Percentiles rank a stretch among this genome's conserved stretches.
Evolutionary conservation across 2,113 vertebrate genomes (phyloP).

Genomic region (Todiramphus saurophagus): DNA sequence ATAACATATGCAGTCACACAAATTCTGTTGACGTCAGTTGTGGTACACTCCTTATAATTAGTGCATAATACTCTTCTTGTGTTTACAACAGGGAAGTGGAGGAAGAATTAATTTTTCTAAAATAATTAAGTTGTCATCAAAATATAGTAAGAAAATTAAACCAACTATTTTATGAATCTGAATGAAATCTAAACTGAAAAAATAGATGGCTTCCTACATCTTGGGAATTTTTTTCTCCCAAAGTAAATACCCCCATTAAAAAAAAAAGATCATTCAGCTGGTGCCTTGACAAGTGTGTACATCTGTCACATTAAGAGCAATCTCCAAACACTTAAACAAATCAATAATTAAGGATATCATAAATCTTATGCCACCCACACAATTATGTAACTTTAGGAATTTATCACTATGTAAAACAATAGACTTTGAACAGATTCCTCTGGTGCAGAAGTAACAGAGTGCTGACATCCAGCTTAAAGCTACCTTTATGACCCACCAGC

Average conservation of each 20-base stretch:
- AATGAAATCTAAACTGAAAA: neutral
- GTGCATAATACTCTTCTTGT: neutral
- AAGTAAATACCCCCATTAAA: neutral
- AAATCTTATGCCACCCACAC: neutral
- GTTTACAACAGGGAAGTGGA: neutral
- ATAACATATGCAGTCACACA: conserved; percentile 1
- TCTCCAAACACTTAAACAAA: neutral
- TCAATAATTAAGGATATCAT: neutral
- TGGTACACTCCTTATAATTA: conserved; percentile 34
- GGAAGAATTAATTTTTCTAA: conserved; percentile 20
- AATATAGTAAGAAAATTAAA: conserved; percentile 41
- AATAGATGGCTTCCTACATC: neutral
- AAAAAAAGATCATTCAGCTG: neutral
- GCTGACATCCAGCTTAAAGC: neutral
- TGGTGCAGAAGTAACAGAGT: neutral
- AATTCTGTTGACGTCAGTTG: conserved; percentile 45
- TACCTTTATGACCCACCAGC: neutral
- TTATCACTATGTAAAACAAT: neutral
- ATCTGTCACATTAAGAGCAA: neutral
- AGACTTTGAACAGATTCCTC: neutral
- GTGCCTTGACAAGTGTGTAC: neutral
- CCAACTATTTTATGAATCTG: neutral
- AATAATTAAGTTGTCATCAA: conserved; percentile 39
- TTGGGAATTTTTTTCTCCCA: neutral
- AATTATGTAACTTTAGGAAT: neutral